Evolutionary conservation across 2,113 vertebrate species (phyloP).

Genomic region (Acrocephalus kingi): DNA sequence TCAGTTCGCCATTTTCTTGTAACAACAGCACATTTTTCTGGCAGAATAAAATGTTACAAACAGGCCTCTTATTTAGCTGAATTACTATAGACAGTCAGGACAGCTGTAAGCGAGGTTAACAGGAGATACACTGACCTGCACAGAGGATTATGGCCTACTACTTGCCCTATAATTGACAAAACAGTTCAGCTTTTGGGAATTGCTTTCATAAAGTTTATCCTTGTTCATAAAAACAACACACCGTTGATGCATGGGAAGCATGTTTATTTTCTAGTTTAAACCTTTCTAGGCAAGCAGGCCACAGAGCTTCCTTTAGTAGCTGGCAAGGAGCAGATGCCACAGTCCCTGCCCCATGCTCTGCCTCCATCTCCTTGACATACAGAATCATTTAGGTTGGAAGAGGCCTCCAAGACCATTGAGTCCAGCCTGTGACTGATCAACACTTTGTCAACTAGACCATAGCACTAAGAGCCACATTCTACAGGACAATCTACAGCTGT

Average conservation of each 20-base stretch:
- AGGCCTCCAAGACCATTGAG: neutral
- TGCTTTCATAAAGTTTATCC: neutral
- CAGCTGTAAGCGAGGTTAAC: neutral
- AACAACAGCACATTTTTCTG: neutral
- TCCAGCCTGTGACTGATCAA: neutral
- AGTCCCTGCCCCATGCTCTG: neutral
- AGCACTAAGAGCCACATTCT: neutral
- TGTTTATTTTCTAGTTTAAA: neutral
- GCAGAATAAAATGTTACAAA: neutral
- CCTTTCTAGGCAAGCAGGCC: neutral
- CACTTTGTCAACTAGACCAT: neutral
- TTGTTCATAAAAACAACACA: neutral
- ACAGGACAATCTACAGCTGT: neutral
- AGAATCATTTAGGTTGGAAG: neutral
- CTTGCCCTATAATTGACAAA: neutral
- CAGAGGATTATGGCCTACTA: neutral
- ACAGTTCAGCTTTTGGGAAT: neutral
- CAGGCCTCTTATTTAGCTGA: neutral
- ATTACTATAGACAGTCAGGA: neutral
- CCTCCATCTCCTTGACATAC: neutral
- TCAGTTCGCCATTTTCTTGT: neutral
- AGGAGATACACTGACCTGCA: neutral
- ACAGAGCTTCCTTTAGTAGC: neutral
- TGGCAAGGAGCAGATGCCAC: neutral
- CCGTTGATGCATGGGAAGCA: neutral